phyloP scores from a whole-genome alignment of 53 echinoderm and acorn worm genomes.

The Antedon mediterranea region DNA sequence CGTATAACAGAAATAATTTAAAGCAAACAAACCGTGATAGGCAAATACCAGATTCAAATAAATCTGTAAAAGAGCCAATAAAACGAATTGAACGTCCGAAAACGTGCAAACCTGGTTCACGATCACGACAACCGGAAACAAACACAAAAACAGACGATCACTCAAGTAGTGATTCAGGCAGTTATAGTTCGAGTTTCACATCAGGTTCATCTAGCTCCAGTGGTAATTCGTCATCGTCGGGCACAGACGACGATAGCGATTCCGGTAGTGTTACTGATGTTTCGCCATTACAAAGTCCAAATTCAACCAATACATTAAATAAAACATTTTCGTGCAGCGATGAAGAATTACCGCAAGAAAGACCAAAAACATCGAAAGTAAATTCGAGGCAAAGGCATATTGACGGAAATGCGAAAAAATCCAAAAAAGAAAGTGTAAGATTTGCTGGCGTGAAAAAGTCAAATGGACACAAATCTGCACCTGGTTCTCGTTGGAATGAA shows the following conservation, averaged over 20 bases:
- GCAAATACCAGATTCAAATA: background rate
- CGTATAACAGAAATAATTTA: background rate
- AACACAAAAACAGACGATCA: conserved; percentile 28
- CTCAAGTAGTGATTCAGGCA: conserved; percentile 12
- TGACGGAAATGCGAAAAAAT: conserved; percentile 9
- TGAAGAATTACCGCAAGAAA: conserved; percentile 3
- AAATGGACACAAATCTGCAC: conserved; percentile 21
- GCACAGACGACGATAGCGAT: conserved; percentile 35
- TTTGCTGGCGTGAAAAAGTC: conserved; percentile 28
- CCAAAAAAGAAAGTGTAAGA: conserved; percentile 36
- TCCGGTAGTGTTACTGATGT: conserved; percentile 69
- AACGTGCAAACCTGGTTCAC: conserved; percentile 4
- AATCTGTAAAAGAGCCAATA: background rate
- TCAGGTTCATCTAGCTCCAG: conserved; percentile 13
- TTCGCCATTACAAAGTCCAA: conserved; percentile 74
- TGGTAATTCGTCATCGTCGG: conserved; percentile 12
- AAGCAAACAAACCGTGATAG: background rate
- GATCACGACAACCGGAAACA: conserved; percentile 5
- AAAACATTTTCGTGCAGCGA: background rate
- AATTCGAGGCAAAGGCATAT: conserved; percentile 4
- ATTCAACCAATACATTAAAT: background rate
- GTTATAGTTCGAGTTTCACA: conserved; percentile 12
- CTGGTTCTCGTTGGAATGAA: conserved; percentile 22
- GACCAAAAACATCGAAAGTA: background rate
- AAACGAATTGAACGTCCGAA: conserved; percentile 4